Conservation (phyloP, 2,797 vertebrate species). For the Cossypha niveicapilla region DNA sequence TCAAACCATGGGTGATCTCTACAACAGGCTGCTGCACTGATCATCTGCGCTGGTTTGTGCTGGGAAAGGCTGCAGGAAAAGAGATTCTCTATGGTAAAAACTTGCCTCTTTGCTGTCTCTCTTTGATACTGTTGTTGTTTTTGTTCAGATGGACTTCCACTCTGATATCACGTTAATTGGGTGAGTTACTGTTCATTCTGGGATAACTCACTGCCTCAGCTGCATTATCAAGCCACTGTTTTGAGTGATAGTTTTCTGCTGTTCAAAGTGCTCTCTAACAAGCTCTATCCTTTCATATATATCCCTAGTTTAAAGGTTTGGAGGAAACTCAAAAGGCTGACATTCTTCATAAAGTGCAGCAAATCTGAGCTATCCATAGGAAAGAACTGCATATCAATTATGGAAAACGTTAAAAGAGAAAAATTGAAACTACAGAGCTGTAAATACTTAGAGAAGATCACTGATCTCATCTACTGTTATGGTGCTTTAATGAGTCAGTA, state of each 20-base stretch:
- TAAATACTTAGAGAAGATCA: background rate
- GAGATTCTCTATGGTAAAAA: background rate
- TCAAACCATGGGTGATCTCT: background rate
- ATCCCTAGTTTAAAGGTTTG: background rate
- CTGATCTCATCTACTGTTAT: background rate
- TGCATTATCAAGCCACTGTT: background rate
- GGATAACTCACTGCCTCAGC: background rate
- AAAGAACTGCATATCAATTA: background rate
- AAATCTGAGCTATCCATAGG: background rate
- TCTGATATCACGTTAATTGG: slow-evolving; percentile 6
- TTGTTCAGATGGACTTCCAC: background rate
- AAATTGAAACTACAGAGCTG: background rate
- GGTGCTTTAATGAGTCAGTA: background rate
- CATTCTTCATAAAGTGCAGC: background rate
- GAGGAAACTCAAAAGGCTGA: background rate
- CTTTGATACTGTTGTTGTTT: background rate
- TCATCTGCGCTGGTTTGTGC: background rate
- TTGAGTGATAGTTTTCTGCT: background rate
- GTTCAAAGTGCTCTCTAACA: background rate
- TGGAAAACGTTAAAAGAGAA: background rate
- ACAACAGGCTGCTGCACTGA: background rate
- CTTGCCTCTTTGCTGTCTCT: background rate
- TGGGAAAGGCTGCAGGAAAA: background rate
- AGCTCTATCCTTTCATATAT: background rate
- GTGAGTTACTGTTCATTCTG: background rate